These are phyloP conservation scores for Whitmania pigra DNA, from an alignment of 1,140 invertebrate genomes.

Conservation along the genomic window DNA sequence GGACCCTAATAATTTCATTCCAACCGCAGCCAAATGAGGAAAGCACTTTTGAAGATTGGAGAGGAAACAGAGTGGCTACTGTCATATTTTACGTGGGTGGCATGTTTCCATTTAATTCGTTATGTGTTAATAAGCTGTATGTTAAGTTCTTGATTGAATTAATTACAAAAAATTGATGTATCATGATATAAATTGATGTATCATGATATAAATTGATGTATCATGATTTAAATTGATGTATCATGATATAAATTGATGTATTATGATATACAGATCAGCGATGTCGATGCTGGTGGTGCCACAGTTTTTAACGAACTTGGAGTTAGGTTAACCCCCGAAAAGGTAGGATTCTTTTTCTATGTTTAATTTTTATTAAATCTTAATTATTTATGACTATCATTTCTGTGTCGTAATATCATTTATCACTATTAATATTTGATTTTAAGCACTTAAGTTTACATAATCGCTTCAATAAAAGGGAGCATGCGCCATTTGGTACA, in stretches of 20 bases:
- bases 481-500: slow-evolving; percentile 78
- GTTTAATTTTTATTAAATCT: neutral
- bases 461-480: slow-evolving; percentile 3
- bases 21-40: slow-evolving; percentile 7
- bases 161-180: too few species aligned
- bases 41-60: slow-evolving; percentile 13
- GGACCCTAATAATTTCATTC: neutral
- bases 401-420: neutral
- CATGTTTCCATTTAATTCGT: neutral
- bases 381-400: neutral
- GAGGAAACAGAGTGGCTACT: slow-evolving; percentile 17
- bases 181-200: too few species aligned
- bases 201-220: too few species aligned
- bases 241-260: too few species aligned
- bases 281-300: slow-evolving; percentile 78
- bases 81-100: slow-evolving; percentile 18
- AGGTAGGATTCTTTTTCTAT: slow-evolving; percentile 14
- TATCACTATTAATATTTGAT: neutral
- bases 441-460: neutral
- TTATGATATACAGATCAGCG: slow-evolving; percentile 31
- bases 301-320: slow-evolving; percentile 76
- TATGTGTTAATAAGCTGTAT: too few species aligned
- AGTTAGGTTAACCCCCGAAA: slow-evolving; percentile 36
- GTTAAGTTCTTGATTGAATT: too few species aligned
- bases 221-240: too few species aligned